Base-by-base conservation (phyloP, 2,797 vertebrate species). In the Echeneis naucrates region DNA sequence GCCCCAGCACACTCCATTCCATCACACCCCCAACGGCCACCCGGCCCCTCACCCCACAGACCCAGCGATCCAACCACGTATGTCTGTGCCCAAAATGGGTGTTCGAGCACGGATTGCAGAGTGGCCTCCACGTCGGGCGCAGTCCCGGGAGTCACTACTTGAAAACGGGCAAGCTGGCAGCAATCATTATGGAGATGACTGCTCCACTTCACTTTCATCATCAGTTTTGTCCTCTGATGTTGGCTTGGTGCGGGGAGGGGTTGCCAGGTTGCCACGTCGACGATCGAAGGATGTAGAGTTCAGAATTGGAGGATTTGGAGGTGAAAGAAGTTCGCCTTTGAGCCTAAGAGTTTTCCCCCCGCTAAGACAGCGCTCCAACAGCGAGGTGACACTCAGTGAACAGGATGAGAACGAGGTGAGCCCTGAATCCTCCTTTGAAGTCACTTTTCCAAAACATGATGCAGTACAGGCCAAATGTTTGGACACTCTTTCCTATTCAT, bases 361-460 rank as follows among this genome's bases (percentile, higher is more conserved):
- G 0, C 67, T 98, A 21, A 92, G 95, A 4, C 94, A 97, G 71
- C 94, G 97, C 21, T 98, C 97, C 66, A 99, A 92, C 92, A 99
- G 97, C 0, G 97, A 99, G 88, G 94, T 97, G 80, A 99, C 97
- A 0, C 91, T 99, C 19, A 97, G 97, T 0, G 97, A 99, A 62
- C 97, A 96, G 21, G 97, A 98, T 0, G 83, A 91, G 16, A 94
- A 87, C 1, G 94, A 95, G 89, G 91, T 91, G 17, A 89, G 83
- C 13, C 37, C 37, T 27, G 13, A 32, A 24, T 68, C 50, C 33
- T n/a, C 37, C 9, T 47, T 12, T 13, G 1, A 17, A 2, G 1
- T 72, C 12, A 53, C 24, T 42, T 2, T 0, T 72, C 13, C 7
- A 42, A 55, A 53, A 51, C 26, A 40, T 26, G 1, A 33, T 55